Evolutionary conservation across 2,113 vertebrate species (phyloP).

Genomic region (Hemiprocne comata): DNA sequence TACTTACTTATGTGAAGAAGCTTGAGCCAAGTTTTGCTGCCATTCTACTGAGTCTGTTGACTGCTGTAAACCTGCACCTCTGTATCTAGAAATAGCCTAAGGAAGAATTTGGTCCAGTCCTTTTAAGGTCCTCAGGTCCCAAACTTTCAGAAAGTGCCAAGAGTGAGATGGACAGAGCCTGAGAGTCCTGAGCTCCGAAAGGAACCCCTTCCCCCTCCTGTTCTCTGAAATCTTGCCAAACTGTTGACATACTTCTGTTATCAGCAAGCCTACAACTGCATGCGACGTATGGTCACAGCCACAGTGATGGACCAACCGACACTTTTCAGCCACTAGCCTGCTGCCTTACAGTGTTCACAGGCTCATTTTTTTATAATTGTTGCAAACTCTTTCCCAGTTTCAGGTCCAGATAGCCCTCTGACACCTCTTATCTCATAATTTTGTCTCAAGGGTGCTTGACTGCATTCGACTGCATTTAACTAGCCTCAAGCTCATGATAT

Average conservation of each 20-base stretch:
- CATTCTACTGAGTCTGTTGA: not conserved
- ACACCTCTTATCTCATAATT: not conserved
- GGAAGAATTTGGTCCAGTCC: constrained; percentile 32
- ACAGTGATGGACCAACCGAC: not conserved
- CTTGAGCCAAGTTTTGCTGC: not conserved
- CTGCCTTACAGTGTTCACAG: not conserved
- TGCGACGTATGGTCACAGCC: not conserved
- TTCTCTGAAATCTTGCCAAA: constrained; percentile 31
- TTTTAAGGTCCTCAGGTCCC: constrained; percentile 27
- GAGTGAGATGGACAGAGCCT: not conserved
- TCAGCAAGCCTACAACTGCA: constrained; percentile 23
- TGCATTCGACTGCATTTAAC: not conserved
- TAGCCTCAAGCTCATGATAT: not conserved
- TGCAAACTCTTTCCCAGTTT: not conserved
- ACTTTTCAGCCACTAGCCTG: not conserved
- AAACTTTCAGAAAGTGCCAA: not conserved
- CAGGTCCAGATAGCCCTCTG: not conserved
- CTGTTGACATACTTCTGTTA: constrained; percentile 37
- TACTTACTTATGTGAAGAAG: not conserved
- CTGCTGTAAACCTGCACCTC: not conserved
- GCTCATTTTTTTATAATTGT: not conserved
- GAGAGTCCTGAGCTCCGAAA: not conserved
- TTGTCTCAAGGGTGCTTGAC: not conserved
- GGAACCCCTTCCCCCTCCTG: not conserved
- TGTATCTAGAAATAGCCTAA: constrained; percentile 28